Conservation (phyloP, 2,888 invertebrate species). For the Trissolcus japonicus region DNA sequence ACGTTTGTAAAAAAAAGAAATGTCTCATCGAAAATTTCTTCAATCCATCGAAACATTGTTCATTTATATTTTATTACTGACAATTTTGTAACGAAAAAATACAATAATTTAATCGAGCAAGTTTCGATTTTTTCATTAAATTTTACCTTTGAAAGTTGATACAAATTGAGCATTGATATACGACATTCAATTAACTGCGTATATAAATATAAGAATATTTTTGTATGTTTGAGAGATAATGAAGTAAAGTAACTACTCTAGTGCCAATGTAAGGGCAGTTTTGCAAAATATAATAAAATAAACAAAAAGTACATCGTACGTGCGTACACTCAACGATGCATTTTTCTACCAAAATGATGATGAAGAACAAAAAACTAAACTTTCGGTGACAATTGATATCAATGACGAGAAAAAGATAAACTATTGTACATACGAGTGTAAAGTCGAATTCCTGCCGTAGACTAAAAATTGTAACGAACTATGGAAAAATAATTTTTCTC, state of each 20-base stretch:
- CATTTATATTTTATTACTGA: conserved; percentile 41
- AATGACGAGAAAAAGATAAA: conserved; percentile 59
- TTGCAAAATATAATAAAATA: conserved; percentile 17
- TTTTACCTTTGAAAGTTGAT: neutral
- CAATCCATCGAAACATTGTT: conserved; percentile 34
- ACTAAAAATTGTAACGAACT: conserved; percentile 60
- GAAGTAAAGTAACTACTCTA: conserved; percentile 21
- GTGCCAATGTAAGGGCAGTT: conserved; percentile 49
- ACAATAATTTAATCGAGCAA: neutral
- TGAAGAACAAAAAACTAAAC: conserved; percentile 7
- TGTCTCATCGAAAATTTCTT: conserved; percentile 25
- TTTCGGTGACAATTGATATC: conserved; percentile 34
- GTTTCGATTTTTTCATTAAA: neutral
- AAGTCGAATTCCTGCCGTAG: conserved; percentile 59
- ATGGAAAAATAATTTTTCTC: conserved; percentile 50
- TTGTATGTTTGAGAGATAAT: conserved; percentile 31
- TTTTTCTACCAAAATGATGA: conserved; percentile 38
- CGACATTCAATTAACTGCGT: conserved; percentile 27
- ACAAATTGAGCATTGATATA: conserved; percentile 4
- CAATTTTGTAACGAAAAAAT: conserved; percentile 25
- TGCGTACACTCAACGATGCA: conserved; percentile 52
- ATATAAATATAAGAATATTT: conserved; percentile 38
- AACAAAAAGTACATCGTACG: conserved; percentile 41
- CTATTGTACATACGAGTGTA: conserved; percentile 67
- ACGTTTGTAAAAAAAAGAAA: conserved; percentile 43